phyloP scores from a whole-genome alignment of 1,140 invertebrate species.

The Macrostomum lignano region DNA sequence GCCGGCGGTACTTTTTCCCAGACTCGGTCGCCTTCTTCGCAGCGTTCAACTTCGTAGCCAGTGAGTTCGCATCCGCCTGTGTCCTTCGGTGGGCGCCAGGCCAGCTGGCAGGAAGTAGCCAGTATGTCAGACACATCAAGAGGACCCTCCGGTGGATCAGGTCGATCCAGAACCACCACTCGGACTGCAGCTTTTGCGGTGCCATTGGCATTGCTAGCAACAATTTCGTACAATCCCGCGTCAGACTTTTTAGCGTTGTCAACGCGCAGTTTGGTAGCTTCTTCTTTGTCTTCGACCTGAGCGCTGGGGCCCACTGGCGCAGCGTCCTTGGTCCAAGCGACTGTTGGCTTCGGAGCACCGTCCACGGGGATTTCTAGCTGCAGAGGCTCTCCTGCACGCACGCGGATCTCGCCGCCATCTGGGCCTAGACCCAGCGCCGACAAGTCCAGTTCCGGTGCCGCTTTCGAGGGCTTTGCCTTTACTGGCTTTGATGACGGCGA shows the following conservation, averaged over 20 bases:
- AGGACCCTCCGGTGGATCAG: slow-evolving; percentile 56
- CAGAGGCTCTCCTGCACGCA: slow-evolving; percentile 80
- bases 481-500: slow-evolving; percentile 62
- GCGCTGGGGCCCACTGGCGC: slow-evolving; percentile 18
- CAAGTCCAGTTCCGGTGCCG: slow-evolving; percentile 67
- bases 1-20: slow-evolving; percentile 65
- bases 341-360: slow-evolving; percentile 64
- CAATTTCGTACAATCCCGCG: slow-evolving; percentile 63
- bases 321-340: slow-evolving; percentile 59
- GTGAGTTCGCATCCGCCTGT: slow-evolving; percentile 76
- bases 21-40: slow-evolving; percentile 47
- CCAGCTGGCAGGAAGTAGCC: slow-evolving; percentile 51
- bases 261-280: background rate
- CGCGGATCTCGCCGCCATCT: slow-evolving; percentile 60
- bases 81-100: slow-evolving; percentile 71
- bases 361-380: slow-evolving; percentile 67
- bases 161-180: slow-evolving; percentile 63
- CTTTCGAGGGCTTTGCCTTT: slow-evolving; percentile 38
- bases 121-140: slow-evolving; percentile 61
- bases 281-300: slow-evolving; percentile 6
- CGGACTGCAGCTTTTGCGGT: slow-evolving; percentile 68
- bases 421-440: slow-evolving; percentile 38
- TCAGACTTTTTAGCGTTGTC: slow-evolving; percentile 62
- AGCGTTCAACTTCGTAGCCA: slow-evolving; percentile 69
- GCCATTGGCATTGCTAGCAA: slow-evolving; percentile 58